A percentile compares a stretch with the other conserved stretches of the same genome.
These are phyloP conservation scores for Gambusia yucatana DNA, from an alignment of 2,797 vertebrate species.

Conservation along the genomic window DNA sequence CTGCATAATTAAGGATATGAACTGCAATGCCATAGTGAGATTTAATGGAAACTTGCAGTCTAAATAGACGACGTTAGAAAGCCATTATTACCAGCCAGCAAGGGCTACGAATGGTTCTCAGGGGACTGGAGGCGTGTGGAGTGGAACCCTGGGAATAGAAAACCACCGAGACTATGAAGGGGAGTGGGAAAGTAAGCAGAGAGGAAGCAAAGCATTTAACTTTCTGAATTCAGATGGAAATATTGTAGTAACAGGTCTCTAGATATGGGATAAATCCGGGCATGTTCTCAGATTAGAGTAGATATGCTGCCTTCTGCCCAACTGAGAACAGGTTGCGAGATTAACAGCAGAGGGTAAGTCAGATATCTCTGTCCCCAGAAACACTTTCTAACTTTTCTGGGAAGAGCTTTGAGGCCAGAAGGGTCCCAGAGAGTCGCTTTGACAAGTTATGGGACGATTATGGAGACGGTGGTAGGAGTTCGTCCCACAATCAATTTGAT, in stretches of 20 bases:
- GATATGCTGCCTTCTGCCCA: not conserved
- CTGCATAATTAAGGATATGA: conserved; percentile 89
- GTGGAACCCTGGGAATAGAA: conserved; percentile 67
- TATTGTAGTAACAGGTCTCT: not conserved
- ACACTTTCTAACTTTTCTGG: not conserved
- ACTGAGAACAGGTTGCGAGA: not conserved
- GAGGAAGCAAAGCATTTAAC: not conserved
- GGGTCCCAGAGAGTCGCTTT: not conserved
- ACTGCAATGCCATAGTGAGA: conserved; percentile 86
- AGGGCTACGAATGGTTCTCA: conserved; percentile 70
- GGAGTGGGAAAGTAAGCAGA: conserved; percentile 10
- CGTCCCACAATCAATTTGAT: too few relatives aligned
- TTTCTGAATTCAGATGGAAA: not conserved
- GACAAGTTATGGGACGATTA: not conserved
- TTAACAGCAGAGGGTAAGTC: not conserved
- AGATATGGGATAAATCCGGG: not conserved
- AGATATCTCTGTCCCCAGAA: not conserved
- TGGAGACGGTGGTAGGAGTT: too few relatives aligned
- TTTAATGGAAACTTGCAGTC: conserved; percentile 84
- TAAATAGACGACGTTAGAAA: conserved; percentile 80
- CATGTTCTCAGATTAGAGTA: not conserved
- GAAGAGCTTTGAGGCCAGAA: not conserved
- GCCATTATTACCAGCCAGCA: conserved; percentile 78
- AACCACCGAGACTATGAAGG: conserved; percentile 36
- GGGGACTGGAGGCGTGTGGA: conserved; percentile 66